Base-by-base conservation (phyloP, 2,888 invertebrate genomes). In the Leucania comma region DNA sequence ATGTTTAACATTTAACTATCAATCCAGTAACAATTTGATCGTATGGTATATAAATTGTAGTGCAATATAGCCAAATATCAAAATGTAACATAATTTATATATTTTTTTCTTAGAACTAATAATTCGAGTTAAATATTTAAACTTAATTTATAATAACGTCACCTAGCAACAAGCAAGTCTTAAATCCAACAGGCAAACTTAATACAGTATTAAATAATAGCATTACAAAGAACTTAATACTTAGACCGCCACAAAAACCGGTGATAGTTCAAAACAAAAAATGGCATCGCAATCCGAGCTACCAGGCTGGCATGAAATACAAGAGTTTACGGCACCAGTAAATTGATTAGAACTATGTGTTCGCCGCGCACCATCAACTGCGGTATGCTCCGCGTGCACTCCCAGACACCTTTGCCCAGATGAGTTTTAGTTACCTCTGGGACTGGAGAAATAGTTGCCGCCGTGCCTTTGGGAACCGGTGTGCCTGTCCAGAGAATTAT, bases 281-380 rank as follows among this genome's bases (percentile, higher is more conserved):
- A 61, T 48, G n/a, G 46, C 22, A 29, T 50, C 29, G 54, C 72
- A 68, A 68, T 67, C 29, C n/a, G 14, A 75, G 70, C 54, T 83
- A 83, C 84, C 64, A 84, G 84, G 84, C 61, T 46, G 22, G 20
- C 75, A 84, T 66, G 53, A 20, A 32, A 26, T n/a, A 42, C 4
- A 51, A 59, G 75, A 82, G 80, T 38, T 91, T 88, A 92, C 60
- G 90, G 88, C 67, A 91, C 89, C 8, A 93, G 88, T 2, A 95
- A 83, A 62, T 93, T 94, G 68, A 97, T 93, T 63, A 97, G 88
- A 42, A 97, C 98, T 53, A 98, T 96, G 87, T 98, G 98, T 88
- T 98, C 98, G 0, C 98, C 98, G 57, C 98, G 96, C 67, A 98
- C 93, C 91, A 98, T 87, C 85, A 98, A 86, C 91, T 98, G 97